Base-by-base conservation (phyloP, 2,888 invertebrate species). In the Spilarctia lutea region DNA sequence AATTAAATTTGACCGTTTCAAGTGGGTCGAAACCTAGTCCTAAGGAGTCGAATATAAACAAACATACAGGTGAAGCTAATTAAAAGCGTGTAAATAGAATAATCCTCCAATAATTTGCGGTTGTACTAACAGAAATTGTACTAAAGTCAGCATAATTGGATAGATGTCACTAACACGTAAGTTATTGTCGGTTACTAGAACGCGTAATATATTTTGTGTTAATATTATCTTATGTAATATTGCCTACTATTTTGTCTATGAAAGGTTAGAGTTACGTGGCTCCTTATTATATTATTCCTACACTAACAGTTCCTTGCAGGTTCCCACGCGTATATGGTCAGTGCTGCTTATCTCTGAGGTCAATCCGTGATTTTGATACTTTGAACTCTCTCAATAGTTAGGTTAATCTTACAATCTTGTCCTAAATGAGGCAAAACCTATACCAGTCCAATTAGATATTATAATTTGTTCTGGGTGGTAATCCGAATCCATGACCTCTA, bases 131-230 rank as follows among this genome's bases (percentile, higher is more conserved):
- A 71, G 74, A 69, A 63, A 73, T 68, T 10, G 60, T 71, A 68
- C 65, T 39, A 71, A 70, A 75, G 69, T 73, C 76, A 68, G 73
- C 73, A 71, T 30, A 39, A 68, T 71, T 67, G 67, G 33, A 52
- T 56, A 8, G 56, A 63, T 67, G 39, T 72, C 69, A n/a, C n/a
- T n/a, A n/a, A n/a, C n/a, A 66, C 45, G 20, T 60, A 63, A 33
- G 33, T 16, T 18, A 56, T 71, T 67, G 60, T 67, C 70, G 75
- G 76, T 76, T 52, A 71, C 52, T 68, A 33, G 67, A 67, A 66
- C 69, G 63, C 33, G 35, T 18, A 48, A 27, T 35, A 33, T 13
- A 27, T 42, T 48, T 35, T 74, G 52, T 65, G 35, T 70, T 48
- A 70, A 35, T 42, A 27, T 60, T 35, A 60, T 20, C 6, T 45